phyloP scores from a whole-genome alignment of 2,888 invertebrate species.

The Lithophane leautieri region DNA sequence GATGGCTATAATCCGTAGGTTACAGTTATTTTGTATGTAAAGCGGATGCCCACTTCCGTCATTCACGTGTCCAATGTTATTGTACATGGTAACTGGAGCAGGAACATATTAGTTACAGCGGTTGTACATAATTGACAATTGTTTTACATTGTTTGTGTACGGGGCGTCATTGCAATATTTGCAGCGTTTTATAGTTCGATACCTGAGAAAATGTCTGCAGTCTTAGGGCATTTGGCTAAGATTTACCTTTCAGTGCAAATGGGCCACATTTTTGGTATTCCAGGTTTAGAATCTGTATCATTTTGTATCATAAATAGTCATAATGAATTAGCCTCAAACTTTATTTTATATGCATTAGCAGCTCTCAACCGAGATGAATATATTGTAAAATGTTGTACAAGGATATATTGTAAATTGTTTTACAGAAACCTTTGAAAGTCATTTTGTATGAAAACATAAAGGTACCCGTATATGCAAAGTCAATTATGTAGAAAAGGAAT shows the following conservation, averaged over 20 bases:
- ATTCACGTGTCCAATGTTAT: slow-evolving; percentile 75
- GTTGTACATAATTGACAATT: slow-evolving; percentile 66
- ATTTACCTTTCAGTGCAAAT: background rate
- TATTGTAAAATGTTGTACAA: too few species aligned
- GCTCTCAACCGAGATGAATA: background rate
- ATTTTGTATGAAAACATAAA: background rate
- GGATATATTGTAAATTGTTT: background rate
- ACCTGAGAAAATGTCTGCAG: slow-evolving; percentile 13
- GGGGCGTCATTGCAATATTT: background rate
- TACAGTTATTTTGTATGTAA: slow-evolving; percentile 73
- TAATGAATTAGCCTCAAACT: background rate
- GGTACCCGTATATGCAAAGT: background rate
- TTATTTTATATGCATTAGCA: background rate
- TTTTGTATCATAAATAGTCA: background rate
- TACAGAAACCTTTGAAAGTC: background rate
- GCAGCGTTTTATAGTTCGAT: slow-evolving; percentile 28
- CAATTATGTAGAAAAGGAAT: background rate
- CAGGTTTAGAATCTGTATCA: background rate
- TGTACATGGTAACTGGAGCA: slow-evolving; percentile 82
- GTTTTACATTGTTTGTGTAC: slow-evolving; percentile 53
- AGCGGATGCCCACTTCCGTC: slow-evolving; percentile 84
- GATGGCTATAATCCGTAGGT: slow-evolving; percentile 62
- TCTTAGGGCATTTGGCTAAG: background rate
- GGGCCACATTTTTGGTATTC: background rate
- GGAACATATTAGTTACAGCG: slow-evolving; percentile 73